Base-by-base conservation (phyloP, 2,797 vertebrate species). In the Sciurus vulgaris region DNA sequence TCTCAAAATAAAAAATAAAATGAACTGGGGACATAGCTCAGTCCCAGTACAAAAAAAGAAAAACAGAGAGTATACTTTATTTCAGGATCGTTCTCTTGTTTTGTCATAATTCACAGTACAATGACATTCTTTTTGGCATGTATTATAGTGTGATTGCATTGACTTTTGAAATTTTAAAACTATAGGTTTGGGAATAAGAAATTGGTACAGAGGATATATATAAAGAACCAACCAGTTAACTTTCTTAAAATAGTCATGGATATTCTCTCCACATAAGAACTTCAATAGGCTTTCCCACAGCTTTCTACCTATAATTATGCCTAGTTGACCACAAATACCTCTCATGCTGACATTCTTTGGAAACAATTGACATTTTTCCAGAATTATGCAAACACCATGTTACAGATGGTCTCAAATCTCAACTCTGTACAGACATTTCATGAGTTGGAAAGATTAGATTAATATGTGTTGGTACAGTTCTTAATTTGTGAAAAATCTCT, bases 401-500 rank as follows among this genome's bases (percentile, higher is more conserved):
- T 26, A 28, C 73, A 82, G 47, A 51, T 91, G 3, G 87, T 78
- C 13, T 82, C 56, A 97, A 93, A 63, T 70, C 13, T 54, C 87
- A 95, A 95, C 77, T 86, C 74, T 67, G 89, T 51, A 41, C 11
- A 88, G 95, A 94, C 35, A 28, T 84, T 95, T 95, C 22, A 91
- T 79, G 22, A 96, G 92, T 41, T 17, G 4, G 44, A 86, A 88
- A 59, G n/a, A 86, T 73, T 3, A 92, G 65, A 96, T 49, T 69
- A 86, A 51, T 49, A 54, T 61, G 13, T 74, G 1, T 61, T n/a
- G 41, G 20, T 63, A 38, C 4, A 12, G 24, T 61, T 91, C 33
- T 86, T 73, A 38, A 35, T 94, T 86, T 95, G 41, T 90, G 61
- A 95, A 96, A 95, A 54, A 24, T 1, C 76, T 41, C 13, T 5